These are phyloP conservation scores for Saturnia japonica DNA, from an alignment of 2,888 invertebrate species.

Conservation along the genomic window DNA sequence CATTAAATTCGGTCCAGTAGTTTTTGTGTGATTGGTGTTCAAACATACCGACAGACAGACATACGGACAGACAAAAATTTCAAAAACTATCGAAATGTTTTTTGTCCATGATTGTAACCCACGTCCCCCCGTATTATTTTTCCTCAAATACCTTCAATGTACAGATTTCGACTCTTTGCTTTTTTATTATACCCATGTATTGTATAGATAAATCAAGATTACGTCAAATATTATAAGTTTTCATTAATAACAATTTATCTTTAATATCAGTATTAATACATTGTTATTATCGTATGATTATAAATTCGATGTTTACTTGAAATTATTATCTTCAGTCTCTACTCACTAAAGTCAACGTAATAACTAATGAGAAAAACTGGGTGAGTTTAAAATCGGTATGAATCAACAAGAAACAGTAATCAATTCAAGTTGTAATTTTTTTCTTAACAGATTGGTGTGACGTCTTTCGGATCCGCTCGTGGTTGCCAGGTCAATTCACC, in stretches of 20 bases:
- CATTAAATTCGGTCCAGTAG: too few relatives aligned
- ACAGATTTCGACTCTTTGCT: too few relatives aligned
- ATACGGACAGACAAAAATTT: too few relatives aligned
- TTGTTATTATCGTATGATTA: neutral
- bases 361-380: neutral
- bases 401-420: neutral
- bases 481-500: constrained; percentile 47
- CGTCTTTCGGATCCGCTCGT: constrained; percentile 17
- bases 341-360: neutral
- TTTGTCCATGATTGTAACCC: too few relatives aligned
- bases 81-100: too few relatives aligned
- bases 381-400: neutral
- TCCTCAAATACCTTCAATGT: too few relatives aligned
- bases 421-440: neutral
- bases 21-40: too few relatives aligned
- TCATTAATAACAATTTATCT: neutral
- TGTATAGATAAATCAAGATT: neutral
- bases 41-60: too few relatives aligned
- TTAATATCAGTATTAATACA: neutral
- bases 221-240: neutral
- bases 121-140: too few relatives aligned
- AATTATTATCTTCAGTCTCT: neutral
- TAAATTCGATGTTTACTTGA: neutral
- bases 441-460: constrained; percentile 17
- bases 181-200: too few relatives aligned